Percentiles rank a stretch among this genome's conserved stretches.
phyloP scores from a whole-genome alignment of 2,888 invertebrate species.

The Furcula furcula region DNA sequence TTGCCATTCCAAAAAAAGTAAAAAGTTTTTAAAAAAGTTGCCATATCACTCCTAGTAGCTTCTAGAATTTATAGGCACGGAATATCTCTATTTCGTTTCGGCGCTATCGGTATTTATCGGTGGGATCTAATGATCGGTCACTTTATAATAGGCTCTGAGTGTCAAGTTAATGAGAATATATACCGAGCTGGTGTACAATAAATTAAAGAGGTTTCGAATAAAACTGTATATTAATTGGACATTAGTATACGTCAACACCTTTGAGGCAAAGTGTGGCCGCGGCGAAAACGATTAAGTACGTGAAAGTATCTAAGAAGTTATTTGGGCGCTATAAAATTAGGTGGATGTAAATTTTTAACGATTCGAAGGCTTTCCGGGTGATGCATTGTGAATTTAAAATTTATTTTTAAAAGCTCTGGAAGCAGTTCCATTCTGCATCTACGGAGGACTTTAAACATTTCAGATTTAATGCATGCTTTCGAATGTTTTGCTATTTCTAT shows the following conservation, averaged over 20 bases:
- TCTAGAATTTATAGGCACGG: slow-evolving; percentile 48
- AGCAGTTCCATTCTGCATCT: slow-evolving; percentile 31
- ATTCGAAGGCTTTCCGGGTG: slow-evolving; percentile 37
- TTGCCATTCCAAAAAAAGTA: slow-evolving; percentile 36
- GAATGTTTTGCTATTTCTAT: too few relatives aligned
- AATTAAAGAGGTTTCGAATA: slow-evolving; percentile 67
- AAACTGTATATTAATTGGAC: slow-evolving; percentile 78
- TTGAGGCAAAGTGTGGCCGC: slow-evolving; percentile 38
- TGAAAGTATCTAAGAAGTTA: slow-evolving; percentile 48
- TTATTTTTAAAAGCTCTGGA: slow-evolving; percentile 39
- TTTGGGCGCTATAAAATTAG: slow-evolving; percentile 52
- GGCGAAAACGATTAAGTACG: slow-evolving; percentile 42
- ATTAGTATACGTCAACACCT: slow-evolving; percentile 73
- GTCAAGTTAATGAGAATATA: slow-evolving; percentile 80
- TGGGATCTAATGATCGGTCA: slow-evolving; percentile 68
- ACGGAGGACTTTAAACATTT: too few relatives aligned
- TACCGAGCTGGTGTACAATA: slow-evolving; percentile 64
- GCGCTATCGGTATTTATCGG: slow-evolving; percentile 63
- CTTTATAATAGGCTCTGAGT: slow-evolving; percentile 70
- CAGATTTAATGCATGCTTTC: too few relatives aligned
- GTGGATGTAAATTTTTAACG: slow-evolving; percentile 55
- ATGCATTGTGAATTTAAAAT: slow-evolving; percentile 49
- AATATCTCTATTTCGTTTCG: slow-evolving; percentile 68
- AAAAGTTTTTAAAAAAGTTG: too few relatives aligned
- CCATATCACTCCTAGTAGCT: slow-evolving; percentile 45